phyloP scores from a whole-genome alignment of 2,797 vertebrate genomes.

The Moxostoma hubbsi region DNA sequence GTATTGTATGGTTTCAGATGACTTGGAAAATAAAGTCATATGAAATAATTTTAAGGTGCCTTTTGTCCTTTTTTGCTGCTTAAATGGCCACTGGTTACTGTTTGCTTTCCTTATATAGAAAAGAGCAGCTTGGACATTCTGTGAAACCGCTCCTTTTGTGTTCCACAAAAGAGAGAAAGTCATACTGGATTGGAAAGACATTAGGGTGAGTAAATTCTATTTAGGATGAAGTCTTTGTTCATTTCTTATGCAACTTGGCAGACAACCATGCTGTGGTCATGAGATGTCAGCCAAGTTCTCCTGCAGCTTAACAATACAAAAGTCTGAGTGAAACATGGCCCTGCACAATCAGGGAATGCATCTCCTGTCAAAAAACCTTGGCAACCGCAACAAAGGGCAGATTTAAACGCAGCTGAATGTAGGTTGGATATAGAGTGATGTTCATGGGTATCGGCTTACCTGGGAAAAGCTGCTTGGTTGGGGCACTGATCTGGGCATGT shows the following conservation, averaged over 20 bases:
- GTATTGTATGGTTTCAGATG: too few species aligned
- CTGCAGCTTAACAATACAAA: constrained; percentile 35
- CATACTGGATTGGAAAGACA: background rate
- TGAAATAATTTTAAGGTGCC: too few species aligned
- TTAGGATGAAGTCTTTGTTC: background rate
- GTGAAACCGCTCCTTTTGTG: too few species aligned
- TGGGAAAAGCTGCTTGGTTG: constrained; percentile 91
- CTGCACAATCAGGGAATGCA: constrained; percentile 46
- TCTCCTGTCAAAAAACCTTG: constrained; percentile 52
- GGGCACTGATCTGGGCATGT: constrained; percentile 90
- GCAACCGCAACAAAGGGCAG: constrained; percentile 47
- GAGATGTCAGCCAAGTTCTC: constrained; percentile 40
- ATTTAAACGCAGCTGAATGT: constrained; percentile 30
- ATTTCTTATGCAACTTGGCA: constrained; percentile 17
- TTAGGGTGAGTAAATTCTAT: background rate
- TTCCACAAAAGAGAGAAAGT: too few species aligned
- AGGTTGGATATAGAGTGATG: constrained; percentile 25
- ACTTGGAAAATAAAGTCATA: too few species aligned
- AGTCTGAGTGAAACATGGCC: constrained; percentile 36
- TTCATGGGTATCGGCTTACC: constrained; percentile 74
- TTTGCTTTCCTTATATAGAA: too few species aligned
- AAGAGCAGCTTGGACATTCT: too few species aligned
- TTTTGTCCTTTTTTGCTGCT: background rate
- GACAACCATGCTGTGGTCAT: constrained; percentile 36
- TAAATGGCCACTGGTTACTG: background rate